Percentiles rank a stretch among this genome's conserved stretches.
phyloP scores from a whole-genome alignment of 2,113 vertebrate species.

The Cisticola juncidis region DNA sequence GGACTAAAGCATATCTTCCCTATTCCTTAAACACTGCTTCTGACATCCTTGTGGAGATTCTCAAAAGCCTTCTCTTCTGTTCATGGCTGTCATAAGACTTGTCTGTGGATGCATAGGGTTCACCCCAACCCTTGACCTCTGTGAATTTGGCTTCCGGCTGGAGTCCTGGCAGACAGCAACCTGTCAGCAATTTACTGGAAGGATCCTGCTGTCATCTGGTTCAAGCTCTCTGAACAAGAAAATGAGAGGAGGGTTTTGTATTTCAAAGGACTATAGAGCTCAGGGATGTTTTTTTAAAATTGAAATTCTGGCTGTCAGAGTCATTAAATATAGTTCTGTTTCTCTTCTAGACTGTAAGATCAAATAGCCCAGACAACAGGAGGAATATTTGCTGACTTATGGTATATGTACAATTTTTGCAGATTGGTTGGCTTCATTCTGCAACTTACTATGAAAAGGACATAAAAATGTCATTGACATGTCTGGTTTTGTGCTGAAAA shows the following conservation, averaged over 20 bases:
- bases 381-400: conserved; percentile 24
- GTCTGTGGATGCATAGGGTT: background rate
- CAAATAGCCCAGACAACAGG: conserved; percentile 1
- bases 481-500: conserved; percentile 36
- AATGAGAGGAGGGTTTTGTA: background rate
- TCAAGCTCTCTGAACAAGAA: background rate
- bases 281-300: background rate
- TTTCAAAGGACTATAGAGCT: conserved; percentile 41
- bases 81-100: background rate
- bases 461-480: conserved; percentile 28
- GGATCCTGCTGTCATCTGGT: background rate
- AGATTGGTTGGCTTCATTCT: conserved; percentile 46
- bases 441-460: background rate
- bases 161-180: background rate
- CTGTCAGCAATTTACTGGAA: background rate
- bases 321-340: conserved; percentile 38
- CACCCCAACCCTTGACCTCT: background rate
- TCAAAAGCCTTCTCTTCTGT: background rate
- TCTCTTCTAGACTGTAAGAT: conserved; percentile 26
- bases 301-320: background rate
- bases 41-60: background rate
- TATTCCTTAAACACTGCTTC: background rate
- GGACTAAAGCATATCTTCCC: background rate
- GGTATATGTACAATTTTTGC: conserved; percentile 21
- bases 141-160: background rate